phyloP scores from a whole-genome alignment of 2,797 vertebrate species.

The Enteromius unitaeniatus region DNA sequence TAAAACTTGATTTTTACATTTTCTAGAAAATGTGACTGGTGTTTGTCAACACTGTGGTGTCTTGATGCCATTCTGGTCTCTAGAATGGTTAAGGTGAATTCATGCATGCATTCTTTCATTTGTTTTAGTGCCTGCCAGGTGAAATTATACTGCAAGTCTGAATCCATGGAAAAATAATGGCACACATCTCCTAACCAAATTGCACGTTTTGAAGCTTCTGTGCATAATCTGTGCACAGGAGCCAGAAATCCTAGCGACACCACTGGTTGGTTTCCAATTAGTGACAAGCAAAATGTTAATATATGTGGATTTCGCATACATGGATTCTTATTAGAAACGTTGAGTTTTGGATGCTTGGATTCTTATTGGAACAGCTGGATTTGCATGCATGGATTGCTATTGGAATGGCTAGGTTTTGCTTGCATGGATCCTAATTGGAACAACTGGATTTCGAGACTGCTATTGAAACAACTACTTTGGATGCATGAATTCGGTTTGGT shows the following conservation, averaged over 20 bases:
- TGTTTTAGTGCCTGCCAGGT: not conserved
- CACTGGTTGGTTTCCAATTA: not conserved
- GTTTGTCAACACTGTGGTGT: not conserved
- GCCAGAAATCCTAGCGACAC: not conserved
- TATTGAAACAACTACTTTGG: not conserved
- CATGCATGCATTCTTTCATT: not conserved
- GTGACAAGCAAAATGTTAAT: not conserved
- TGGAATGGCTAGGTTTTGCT: not conserved
- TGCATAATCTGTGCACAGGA: too few relatives aligned
- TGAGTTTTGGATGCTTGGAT: not conserved
- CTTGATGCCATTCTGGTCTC: not conserved
- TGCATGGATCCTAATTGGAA: not conserved
- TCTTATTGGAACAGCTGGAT: not conserved
- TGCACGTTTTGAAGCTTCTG: not conserved
- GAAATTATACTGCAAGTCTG: not conserved
- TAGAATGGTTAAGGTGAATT: not conserved
- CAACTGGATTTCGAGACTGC: not conserved
- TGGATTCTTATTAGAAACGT: not conserved
- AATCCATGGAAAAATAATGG: not conserved
- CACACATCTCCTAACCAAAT: not conserved
- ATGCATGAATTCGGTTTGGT: too few relatives aligned
- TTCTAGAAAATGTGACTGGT: not conserved
- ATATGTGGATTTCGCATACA: not conserved
- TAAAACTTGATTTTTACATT: not conserved
- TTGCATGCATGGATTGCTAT: not conserved